Percentiles rank a stretch among this genome's conserved stretches.
Evolutionary conservation across 2,888 invertebrate genomes (phyloP).

Genomic region (Norana najaformis): DNA sequence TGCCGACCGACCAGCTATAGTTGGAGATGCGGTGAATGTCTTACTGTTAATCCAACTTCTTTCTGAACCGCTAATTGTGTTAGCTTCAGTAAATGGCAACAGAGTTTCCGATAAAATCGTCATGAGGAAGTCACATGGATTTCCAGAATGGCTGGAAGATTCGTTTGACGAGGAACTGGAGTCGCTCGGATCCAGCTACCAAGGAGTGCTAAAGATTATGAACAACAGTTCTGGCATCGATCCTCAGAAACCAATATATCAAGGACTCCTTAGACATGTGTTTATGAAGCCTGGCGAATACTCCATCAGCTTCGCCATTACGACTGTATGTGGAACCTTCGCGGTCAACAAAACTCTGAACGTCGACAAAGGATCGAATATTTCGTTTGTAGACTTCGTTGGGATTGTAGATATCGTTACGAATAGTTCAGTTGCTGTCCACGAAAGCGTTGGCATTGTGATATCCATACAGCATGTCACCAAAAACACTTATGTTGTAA

Average conservation of each 20-base stretch:
- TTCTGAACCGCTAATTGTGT: neutral
- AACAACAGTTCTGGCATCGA: neutral
- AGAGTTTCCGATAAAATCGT: neutral
- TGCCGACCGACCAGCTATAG: neutral
- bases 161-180: neutral
- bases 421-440: neutral
- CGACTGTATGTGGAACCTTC: neutral
- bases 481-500: conserved; percentile 5
- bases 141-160: neutral
- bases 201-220: neutral
- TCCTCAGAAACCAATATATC: neutral
- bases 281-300: neutral
- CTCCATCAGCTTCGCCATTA: neutral
- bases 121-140: neutral
- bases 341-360: neutral
- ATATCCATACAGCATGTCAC: neutral
- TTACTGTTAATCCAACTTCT: neutral
- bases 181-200: neutral
- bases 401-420: neutral
- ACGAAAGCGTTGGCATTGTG: neutral
- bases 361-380: neutral
- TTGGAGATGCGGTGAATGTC: neutral
- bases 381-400: neutral
- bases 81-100: neutral
- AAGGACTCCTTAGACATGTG: neutral